These are phyloP conservation scores for Petrosia ficiformis DNA, from an alignment of 37 sponge, comb jelly and placozoan genomes.

Conservation along the genomic window DNA sequence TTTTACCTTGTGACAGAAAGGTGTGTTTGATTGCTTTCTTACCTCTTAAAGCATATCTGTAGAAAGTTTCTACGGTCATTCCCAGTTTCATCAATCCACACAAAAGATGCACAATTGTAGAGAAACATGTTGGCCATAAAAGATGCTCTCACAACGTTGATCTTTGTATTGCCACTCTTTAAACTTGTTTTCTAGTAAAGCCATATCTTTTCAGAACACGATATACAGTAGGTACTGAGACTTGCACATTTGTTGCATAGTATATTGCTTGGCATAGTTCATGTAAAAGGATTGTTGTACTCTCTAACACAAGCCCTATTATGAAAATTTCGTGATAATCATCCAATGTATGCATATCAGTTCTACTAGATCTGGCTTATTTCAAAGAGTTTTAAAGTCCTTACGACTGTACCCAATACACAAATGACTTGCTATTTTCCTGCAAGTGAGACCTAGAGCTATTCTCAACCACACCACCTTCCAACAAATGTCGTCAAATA, in stretches of 20 bases:
- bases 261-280: slow-evolving; percentile 6
- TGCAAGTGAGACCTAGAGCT: not conserved
- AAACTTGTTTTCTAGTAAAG: not conserved
- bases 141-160: not conserved
- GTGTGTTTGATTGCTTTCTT: not conserved
- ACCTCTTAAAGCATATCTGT: slow-evolving; percentile 1
- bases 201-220: slow-evolving; percentile 2
- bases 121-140: not conserved
- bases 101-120: not conserved
- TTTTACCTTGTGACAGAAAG: not conserved
- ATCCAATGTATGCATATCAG: not conserved
- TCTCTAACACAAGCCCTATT: not conserved
- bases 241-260: not conserved
- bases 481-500: too few relatives aligned
- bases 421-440: not conserved
- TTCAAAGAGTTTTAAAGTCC: not conserved
- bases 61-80: not conserved
- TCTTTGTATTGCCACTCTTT: not conserved
- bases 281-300: not conserved
- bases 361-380: not conserved
- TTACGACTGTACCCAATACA: not conserved
- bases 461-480: not conserved
- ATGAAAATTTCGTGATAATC: slow-evolving; percentile 15
- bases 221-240: not conserved
- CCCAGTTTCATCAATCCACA: slow-evolving; percentile 3